phyloP scores from a whole-genome alignment of 2,888 invertebrate genomes.

The Epistrophella euchroma region DNA sequence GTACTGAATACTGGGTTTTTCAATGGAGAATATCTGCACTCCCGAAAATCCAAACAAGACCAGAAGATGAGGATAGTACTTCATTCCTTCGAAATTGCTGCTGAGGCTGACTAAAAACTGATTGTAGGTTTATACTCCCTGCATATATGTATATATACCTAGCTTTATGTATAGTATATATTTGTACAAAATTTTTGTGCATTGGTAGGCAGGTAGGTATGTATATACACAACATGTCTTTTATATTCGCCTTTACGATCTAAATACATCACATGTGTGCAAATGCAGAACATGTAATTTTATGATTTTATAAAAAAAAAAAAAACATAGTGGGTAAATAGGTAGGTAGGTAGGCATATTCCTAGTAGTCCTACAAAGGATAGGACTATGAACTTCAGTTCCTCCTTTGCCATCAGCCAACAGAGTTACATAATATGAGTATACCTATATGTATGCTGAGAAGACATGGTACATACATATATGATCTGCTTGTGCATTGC shows the following conservation, averaged over 20 bases:
- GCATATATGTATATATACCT: neutral
- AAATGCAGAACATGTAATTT: slow-evolving; percentile 50
- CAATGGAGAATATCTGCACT: slow-evolving; percentile 1
- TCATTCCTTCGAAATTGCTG: slow-evolving; percentile 9
- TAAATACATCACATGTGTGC: slow-evolving; percentile 34
- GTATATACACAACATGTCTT: neutral
- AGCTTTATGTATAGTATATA: too few species aligned
- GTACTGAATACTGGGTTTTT: slow-evolving; percentile 6
- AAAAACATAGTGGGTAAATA: too few species aligned
- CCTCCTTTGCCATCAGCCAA: slow-evolving; percentile 21
- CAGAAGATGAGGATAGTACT: slow-evolving; percentile 6
- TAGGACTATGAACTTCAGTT: slow-evolving; percentile 9
- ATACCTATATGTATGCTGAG: neutral
- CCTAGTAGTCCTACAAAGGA: neutral
- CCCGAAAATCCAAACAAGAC: slow-evolving; percentile 43
- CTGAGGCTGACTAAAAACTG: neutral
- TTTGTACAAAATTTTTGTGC: neutral
- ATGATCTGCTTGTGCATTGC: neutral
- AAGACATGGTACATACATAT: neutral
- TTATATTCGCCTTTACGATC: slow-evolving; percentile 35
- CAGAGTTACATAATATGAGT: neutral
- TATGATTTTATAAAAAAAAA: slow-evolving; percentile 34
- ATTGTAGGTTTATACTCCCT: neutral
- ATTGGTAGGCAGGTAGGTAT: neutral
- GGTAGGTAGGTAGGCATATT: neutral